These are phyloP conservation scores for Leucosticte australis DNA, from an alignment of 2,113 vertebrate species.

Conservation along the genomic window DNA sequence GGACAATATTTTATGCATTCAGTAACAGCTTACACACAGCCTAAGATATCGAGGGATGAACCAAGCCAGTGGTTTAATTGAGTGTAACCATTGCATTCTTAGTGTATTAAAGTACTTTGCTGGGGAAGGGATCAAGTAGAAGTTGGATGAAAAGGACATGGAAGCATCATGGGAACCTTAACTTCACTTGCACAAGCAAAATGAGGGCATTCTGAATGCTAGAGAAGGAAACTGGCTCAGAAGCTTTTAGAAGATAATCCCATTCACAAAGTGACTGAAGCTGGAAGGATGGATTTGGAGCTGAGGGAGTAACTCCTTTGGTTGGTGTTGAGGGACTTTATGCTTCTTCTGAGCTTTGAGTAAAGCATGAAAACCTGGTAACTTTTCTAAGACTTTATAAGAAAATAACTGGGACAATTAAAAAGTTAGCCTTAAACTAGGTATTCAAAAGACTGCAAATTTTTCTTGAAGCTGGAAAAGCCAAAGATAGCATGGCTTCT, in stretches of 20 bases:
- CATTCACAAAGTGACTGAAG: background rate
- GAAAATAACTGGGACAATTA: background rate
- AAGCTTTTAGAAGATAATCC: background rate
- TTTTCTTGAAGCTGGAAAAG: background rate
- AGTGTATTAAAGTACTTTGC: background rate
- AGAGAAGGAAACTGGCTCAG: background rate
- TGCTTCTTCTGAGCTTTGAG: background rate
- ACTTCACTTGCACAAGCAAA: background rate
- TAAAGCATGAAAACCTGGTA: background rate
- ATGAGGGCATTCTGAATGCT: background rate
- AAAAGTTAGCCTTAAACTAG: background rate
- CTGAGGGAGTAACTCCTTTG: background rate
- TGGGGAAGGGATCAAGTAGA: background rate
- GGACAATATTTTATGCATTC: background rate
- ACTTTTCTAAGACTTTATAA: background rate
- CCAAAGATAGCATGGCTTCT: background rate
- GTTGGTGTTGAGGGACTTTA: background rate
- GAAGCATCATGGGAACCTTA: background rate
- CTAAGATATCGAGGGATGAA: background rate
- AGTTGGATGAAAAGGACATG: background rate
- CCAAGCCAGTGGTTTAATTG: background rate
- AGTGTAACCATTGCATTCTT: background rate
- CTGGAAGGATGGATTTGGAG: background rate
- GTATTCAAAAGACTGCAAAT: background rate
- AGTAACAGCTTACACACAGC: background rate